phyloP scores from a whole-genome alignment of 2,113 vertebrate species.

The Litocranius walleri region DNA sequence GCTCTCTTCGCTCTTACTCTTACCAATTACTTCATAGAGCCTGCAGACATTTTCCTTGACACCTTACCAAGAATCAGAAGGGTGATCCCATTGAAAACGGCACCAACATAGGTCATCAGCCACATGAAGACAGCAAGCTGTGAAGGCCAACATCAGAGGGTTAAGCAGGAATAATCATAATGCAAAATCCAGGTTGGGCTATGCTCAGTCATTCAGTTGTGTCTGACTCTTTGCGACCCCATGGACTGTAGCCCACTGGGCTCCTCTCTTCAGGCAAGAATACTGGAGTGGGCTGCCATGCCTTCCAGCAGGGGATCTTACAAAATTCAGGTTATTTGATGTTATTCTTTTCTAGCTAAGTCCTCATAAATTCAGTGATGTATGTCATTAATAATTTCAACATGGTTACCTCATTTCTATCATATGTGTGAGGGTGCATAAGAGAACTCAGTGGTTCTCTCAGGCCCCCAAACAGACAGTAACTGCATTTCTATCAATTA shows the following conservation, averaged over 20 bases:
- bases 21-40: neutral
- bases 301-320: neutral
- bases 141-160: neutral
- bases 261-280: neutral
- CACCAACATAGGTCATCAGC: conserved; percentile 92
- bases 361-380: neutral
- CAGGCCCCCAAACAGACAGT: neutral
- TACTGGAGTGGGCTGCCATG: neutral
- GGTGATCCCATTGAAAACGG: conserved; percentile 94
- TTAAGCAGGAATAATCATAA: neutral
- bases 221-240: neutral
- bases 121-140: conserved; percentile 95
- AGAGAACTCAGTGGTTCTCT: neutral
- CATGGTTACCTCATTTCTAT: neutral
- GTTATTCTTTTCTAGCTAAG: neutral
- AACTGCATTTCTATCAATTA: neutral
- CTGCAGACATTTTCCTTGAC: neutral
- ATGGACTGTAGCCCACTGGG: neutral
- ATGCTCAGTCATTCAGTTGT: neutral
- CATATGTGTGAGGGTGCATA: neutral
- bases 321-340: neutral
- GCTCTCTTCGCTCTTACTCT: neutral
- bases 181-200: neutral
- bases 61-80: conserved; percentile 91
- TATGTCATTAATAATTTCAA: neutral